Conservation (phyloP, 35 echinoderm and acorn worm genomes). For the Ophioderma brevispina region DNA sequence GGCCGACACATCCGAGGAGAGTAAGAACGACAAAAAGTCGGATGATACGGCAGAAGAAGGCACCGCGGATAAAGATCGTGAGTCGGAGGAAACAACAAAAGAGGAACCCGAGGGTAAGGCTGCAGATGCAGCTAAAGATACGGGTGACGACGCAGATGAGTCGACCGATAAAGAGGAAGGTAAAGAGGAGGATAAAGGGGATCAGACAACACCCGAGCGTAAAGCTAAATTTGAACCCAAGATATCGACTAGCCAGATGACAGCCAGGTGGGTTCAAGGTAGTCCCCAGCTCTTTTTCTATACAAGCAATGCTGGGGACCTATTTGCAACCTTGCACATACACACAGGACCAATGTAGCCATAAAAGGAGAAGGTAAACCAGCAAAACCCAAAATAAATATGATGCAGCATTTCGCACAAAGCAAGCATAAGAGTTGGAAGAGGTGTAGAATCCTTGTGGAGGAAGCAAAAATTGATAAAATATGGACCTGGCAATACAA, state of each 20-base stretch:
- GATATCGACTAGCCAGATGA: not conserved
- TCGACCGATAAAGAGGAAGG: not conserved
- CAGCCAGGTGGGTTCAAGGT: constrained; percentile 7
- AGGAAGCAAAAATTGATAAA: not conserved
- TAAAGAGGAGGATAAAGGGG: not conserved
- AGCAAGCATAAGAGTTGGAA: not conserved
- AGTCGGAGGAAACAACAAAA: not conserved
- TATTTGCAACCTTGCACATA: constrained; percentile 1
- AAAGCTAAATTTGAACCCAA: constrained; percentile 5
- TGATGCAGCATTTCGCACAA: not conserved
- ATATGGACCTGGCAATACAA: not conserved
- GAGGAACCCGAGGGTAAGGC: not conserved
- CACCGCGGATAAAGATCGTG: not conserved
- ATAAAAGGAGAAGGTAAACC: constrained; percentile 7
- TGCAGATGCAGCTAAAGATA: not conserved
- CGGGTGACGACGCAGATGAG: not conserved
- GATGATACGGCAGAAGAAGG: not conserved
- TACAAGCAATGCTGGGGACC: not conserved
- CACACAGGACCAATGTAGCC: not conserved
- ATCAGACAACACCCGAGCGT: not conserved
- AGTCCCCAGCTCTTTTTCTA: not conserved
- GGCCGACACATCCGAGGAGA: not conserved
- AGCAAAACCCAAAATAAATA: not conserved
- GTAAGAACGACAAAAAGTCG: not conserved
- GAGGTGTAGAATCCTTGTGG: not conserved